phyloP scores from a whole-genome alignment of 2,113 vertebrate species.

The Xenopus laevis region DNA sequence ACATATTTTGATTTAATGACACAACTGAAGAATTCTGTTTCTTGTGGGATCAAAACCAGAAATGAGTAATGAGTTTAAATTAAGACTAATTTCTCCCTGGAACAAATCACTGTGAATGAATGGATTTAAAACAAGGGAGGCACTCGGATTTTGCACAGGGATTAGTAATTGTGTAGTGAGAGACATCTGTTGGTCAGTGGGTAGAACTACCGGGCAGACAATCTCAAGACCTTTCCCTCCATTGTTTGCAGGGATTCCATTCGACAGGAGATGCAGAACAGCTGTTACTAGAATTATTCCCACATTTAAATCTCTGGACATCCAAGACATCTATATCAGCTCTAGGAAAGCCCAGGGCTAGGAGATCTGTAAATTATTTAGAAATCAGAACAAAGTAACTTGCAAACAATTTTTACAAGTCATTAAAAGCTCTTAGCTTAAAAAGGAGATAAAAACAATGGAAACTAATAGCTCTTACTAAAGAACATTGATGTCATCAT shows the following conservation, averaged over 20 bases:
- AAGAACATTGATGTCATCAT: too few relatives aligned
- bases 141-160: too few relatives aligned
- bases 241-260: constrained; percentile 31
- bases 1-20: constrained; percentile 30
- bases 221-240: neutral
- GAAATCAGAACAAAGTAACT: constrained; percentile 46
- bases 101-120: too few relatives aligned
- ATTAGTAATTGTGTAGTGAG: constrained; percentile 24
- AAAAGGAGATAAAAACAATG: constrained; percentile 21
- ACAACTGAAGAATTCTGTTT: constrained; percentile 14
- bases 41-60: constrained; percentile 15
- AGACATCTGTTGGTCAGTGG: constrained; percentile 8
- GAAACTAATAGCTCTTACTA: too few relatives aligned
- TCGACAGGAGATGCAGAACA: constrained; percentile 49
- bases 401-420: constrained; percentile 50
- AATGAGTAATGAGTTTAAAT: constrained; percentile 13
- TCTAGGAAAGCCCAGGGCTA: constrained; percentile 48
- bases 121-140: too few relatives aligned
- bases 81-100: neutral
- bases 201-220: constrained; percentile 39
- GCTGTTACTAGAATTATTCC: constrained; percentile 50
- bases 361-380: constrained; percentile 48
- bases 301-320: constrained; percentile 48
- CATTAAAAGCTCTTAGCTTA: constrained; percentile 53
- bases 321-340: constrained; percentile 55